Evolutionary conservation across 1,140 invertebrate species (phyloP).

Genomic region (Bombus soroeensis): DNA sequence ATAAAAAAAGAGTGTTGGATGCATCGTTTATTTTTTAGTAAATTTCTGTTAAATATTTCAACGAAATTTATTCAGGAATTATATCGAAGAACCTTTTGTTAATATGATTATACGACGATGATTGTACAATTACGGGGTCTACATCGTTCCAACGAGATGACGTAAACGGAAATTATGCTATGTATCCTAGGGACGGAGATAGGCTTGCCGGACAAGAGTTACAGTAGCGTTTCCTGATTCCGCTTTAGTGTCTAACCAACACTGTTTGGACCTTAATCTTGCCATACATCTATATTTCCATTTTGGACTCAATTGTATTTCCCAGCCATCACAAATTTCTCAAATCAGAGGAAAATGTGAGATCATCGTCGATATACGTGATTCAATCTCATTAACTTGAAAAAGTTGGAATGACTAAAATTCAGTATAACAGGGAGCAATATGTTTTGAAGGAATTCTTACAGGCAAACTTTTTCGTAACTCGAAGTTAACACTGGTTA

Average conservation of each 20-base stretch:
- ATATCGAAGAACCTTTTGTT: neutral
- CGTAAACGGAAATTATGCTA: neutral
- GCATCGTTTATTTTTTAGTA: neutral
- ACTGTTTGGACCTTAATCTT: neutral
- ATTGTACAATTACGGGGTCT: neutral
- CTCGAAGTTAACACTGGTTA: neutral
- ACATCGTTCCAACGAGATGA: neutral
- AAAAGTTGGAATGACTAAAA: neutral
- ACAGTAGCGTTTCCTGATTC: neutral
- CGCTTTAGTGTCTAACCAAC: neutral
- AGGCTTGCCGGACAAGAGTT: neutral
- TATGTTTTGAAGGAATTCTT: neutral
- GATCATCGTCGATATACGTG: neutral
- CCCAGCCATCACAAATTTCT: neutral
- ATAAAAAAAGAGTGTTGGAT: too few relatives aligned
- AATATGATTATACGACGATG: neutral
- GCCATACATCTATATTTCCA: too few relatives aligned
- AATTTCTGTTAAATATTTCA: neutral
- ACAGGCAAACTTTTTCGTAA: neutral
- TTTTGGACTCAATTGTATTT: neutral
- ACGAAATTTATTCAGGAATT: neutral
- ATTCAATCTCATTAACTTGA: neutral
- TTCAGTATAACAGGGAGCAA: too few relatives aligned
- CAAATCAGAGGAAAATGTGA: neutral
- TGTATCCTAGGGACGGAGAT: neutral